phyloP scores from a whole-genome alignment of 2,113 vertebrate genomes.

The Pseudorectes ferrugineus region DNA sequence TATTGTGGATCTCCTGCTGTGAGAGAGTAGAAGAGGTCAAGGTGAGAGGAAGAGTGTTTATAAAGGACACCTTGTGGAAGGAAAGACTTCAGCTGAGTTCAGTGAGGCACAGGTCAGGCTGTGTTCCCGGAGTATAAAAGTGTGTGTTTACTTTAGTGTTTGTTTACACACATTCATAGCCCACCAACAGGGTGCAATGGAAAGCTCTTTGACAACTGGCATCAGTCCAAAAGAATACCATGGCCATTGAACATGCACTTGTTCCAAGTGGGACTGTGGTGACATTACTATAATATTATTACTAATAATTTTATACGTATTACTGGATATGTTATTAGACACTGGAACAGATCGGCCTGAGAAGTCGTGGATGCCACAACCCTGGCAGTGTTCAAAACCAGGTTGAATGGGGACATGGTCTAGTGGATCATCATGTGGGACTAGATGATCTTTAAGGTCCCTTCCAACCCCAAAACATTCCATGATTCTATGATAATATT shows the following conservation, averaged over 20 bases:
- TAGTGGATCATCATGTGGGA: accelerated
- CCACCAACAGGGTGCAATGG: not conserved
- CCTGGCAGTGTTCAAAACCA: not conserved
- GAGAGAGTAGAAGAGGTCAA: not conserved
- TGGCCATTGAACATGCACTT: not conserved
- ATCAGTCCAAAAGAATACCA: not conserved
- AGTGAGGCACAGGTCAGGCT: not conserved
- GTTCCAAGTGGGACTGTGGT: not conserved
- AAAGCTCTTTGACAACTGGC: not conserved
- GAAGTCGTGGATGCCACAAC: not conserved
- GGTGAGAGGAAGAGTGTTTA: not conserved
- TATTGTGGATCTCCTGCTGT: not conserved
- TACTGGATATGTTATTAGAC: not conserved
- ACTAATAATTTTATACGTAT: not conserved
- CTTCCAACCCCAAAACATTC: not conserved
- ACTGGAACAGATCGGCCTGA: not conserved
- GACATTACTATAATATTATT: too few species aligned
- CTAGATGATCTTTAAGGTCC: not conserved
- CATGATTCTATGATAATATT: not conserved
- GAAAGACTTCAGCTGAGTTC: not conserved
- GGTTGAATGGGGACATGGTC: not conserved
- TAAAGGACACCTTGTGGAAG: not conserved
- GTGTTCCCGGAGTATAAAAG: not conserved
- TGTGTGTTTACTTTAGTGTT: not conserved
- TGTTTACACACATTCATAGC: not conserved